These are phyloP conservation scores for Synergus japonicus DNA, from an alignment of 2,888 invertebrate species.

Conservation along the genomic window DNA sequence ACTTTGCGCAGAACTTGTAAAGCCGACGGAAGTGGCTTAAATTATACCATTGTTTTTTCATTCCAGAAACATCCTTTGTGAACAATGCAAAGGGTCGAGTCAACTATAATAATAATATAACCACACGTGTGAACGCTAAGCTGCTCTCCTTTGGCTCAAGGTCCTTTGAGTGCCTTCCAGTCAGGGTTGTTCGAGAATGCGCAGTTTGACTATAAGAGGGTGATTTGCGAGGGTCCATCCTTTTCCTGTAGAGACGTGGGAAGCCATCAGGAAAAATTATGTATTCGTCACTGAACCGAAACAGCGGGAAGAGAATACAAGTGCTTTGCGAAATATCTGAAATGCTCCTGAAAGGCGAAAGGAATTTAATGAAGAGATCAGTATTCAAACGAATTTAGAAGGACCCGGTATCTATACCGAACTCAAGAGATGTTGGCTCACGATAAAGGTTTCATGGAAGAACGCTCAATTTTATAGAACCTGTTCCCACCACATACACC, in stretches of 20 bases:
- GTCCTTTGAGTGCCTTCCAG: not conserved
- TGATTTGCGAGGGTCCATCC: constrained; percentile 33
- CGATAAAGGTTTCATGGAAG: constrained; percentile 70
- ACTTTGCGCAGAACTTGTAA: too few relatives aligned
- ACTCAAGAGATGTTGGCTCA: constrained; percentile 52
- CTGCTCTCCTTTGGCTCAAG: constrained; percentile 15
- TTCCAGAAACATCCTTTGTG: constrained; percentile 25
- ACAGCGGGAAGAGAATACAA: not conserved
- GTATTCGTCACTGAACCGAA: not conserved
- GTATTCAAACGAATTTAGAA: not conserved
- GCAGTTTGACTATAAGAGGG: constrained; percentile 16
- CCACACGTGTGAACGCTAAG: constrained; percentile 21
- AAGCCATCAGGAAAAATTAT: not conserved
- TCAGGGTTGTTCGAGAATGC: constrained; percentile 29
- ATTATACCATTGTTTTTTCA: not conserved
- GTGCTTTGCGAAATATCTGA: not conserved
- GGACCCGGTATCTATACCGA: not conserved
- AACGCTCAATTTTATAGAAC: constrained; percentile 74
- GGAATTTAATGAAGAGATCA: not conserved
- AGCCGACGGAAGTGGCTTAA: too few relatives aligned
- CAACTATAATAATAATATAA: constrained; percentile 14
- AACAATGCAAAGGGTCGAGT: constrained; percentile 6
- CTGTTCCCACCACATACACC: constrained; percentile 69
- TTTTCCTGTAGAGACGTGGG: constrained; percentile 2
- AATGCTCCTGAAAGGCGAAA: not conserved